These are phyloP conservation scores for Eupsittula cactorum DNA, from an alignment of 2,113 vertebrate species.

Conservation along the genomic window DNA sequence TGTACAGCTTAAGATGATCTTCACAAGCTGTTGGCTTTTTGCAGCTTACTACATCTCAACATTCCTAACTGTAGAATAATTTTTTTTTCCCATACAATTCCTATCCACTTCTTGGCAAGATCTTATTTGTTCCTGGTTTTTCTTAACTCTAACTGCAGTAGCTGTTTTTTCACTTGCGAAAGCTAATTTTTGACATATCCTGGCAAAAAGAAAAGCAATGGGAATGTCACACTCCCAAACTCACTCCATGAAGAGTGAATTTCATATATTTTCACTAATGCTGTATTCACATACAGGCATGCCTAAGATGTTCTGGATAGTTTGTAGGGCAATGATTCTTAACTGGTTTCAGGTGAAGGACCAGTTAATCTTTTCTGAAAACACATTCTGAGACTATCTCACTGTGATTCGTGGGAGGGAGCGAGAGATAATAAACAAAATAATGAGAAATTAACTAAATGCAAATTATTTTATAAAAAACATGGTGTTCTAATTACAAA, in stretches of 20 bases:
- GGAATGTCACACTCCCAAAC: neutral
- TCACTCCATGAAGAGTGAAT: neutral
- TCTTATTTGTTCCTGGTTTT: neutral
- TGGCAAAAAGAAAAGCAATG: neutral
- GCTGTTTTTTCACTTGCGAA: neutral
- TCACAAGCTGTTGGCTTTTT: neutral
- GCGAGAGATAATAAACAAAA: conserved; percentile 41
- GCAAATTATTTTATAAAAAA: conserved; percentile 54
- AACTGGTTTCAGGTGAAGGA: neutral
- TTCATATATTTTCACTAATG: neutral
- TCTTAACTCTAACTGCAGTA: neutral
- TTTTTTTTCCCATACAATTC: neutral
- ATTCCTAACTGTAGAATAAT: neutral
- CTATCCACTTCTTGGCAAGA: neutral
- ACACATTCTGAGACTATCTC: neutral
- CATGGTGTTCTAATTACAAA: conserved; percentile 42
- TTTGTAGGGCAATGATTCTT: neutral
- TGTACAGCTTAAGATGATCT: neutral
- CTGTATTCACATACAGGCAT: neutral
- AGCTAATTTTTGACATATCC: neutral
- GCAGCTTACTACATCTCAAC: neutral
- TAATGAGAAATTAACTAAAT: conserved; percentile 63
- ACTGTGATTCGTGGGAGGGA: conserved; percentile 16
- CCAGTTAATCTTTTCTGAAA: neutral
- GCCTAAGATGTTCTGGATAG: neutral